phyloP scores from a whole-genome alignment of 1,140 invertebrate genomes.

The Panagrolaimus sp. region DNA sequence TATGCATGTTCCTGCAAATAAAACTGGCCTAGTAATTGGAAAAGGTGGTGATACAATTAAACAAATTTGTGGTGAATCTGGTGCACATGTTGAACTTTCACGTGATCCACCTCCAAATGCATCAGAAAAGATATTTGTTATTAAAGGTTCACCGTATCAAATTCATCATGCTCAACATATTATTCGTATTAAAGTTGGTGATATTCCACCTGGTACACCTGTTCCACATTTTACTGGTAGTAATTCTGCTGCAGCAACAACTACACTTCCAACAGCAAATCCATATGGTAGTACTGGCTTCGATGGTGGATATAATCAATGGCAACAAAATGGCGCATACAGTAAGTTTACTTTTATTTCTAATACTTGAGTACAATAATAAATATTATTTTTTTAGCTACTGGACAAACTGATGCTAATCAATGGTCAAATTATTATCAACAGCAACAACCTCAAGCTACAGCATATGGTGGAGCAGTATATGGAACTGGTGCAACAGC shows the following conservation, averaged over 20 bases:
- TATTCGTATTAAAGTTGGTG: slow-evolving; percentile 87
- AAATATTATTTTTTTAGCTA: not conserved
- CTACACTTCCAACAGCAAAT: not conserved
- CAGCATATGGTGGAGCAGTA: slow-evolving; percentile 57
- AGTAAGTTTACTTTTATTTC: not conserved
- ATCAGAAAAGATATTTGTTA: slow-evolving; percentile 79
- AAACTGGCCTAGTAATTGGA: slow-evolving; percentile 91
- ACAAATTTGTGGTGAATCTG: slow-evolving; percentile 59
- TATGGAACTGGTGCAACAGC: slow-evolving; percentile 54
- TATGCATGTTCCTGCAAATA: slow-evolving; percentile 75
- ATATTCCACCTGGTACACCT: slow-evolving; percentile 55
- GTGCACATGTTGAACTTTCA: slow-evolving; percentile 83
- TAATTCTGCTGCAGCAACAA: slow-evolving; percentile 2
- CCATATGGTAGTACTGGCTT: slow-evolving; percentile 24
- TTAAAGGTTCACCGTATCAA: slow-evolving; percentile 80
- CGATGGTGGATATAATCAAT: slow-evolving; percentile 6
- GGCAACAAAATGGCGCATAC: not conserved
- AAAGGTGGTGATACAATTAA: slow-evolving; percentile 90
- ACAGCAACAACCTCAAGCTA: slow-evolving; percentile 14
- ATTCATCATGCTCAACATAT: slow-evolving; percentile 88
- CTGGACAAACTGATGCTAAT: not conserved
- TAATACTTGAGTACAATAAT: not conserved
- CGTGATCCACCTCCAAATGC: slow-evolving; percentile 67
- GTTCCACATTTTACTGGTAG: slow-evolving; percentile 45
- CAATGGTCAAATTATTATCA: slow-evolving; percentile 25